Base-by-base conservation (phyloP, 2,797 vertebrate species). In the Sebastolobus altivelis region DNA sequence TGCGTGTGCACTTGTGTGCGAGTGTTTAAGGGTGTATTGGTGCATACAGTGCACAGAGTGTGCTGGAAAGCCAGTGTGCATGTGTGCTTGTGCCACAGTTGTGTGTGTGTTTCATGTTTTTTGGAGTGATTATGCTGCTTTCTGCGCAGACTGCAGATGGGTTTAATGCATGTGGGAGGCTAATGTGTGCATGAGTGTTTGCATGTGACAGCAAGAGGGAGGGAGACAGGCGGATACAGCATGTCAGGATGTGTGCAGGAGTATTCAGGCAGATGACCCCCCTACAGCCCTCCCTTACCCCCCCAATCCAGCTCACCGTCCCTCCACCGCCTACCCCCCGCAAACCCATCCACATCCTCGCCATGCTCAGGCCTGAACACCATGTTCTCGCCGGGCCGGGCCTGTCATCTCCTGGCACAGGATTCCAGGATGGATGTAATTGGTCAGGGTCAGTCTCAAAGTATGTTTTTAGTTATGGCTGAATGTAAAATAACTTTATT, bases 351-450 rank as follows among this genome's bases (percentile, higher is more conserved):
- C 56, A 68, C 62, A 79, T 29, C 55, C 35, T 65, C 25, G 25
- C 80, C 62, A 37, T 55, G 20, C 67, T 67, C 73, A 60, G 83
- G 77, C 46, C 84, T 76, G 88, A 43, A 88, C 86, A 85, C 84
- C 75, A 84, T 90, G 78, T 89, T 90, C 83, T 75, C 83, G 88
- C 55, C 1, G 55, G 93, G 91, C 80, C 85, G 75, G 80, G 72
- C 65, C 89, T 93, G 86, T 88, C 92, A 91, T 94, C 92, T 94
- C 92, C 88, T 95, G 88, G 79, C 82, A 93, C 85, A 86, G 83
- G 91, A 91, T 91, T 65, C 43, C 25, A 76, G 55, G 68, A 46
- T 83, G 62, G 60, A 88, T 87, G 79, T 74, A 85, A 88, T 85
- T 86, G 76, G 87, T 78, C 78, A 77, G 56, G 71, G 65, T 89